Base-by-base conservation (phyloP, 2,797 vertebrate species). In the Typhlichthys eigenmanni region DNA sequence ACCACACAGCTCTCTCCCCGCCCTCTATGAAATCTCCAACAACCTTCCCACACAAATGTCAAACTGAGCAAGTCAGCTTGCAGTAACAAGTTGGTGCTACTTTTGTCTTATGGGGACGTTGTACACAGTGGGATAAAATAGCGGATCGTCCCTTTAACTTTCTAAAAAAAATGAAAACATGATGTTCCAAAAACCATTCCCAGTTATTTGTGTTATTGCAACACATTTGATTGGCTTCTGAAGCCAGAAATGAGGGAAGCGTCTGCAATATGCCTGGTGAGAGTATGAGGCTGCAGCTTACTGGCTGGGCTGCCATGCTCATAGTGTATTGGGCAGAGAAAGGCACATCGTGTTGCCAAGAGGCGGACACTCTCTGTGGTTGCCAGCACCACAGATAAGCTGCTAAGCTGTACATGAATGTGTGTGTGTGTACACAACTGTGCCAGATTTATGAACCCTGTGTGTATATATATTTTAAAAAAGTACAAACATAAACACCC, bases 381-480 rank as follows among this genome's bases (percentile, higher is more conserved):
- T 53, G 76, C 75, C 82, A 65, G 4, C 47, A 71, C 78, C 78
- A 63, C 76, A 87, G 90, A 91, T 91, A 92, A 92, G 89, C 84
- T 62, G 76, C 74, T 89, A 84, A 88, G 80, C 88, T 83, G 76
- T 81, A 87, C 85, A 89, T 90, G 85, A 90, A 92, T 89, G 87
- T 64, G 71, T 68, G 76, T 70, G 84, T 74, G 68, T 46, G 70
- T 52, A 78, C 81, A 78, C 83, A 85, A 86, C 86, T 86, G 83
- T 73, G 81, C 61, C 80, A 82, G 82, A 83, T 83, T 76, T 83
- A 74, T 61, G 71, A 76, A 57, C 69, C 68, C 24, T 76, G 60
- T 68, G 70, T 80, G 76, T 84, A 81, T 81, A 79, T 64, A 57
- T 55, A 2, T 71, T 3, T 69, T 49, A 70, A 64, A 53, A 17